A percentile compares a stretch with the other conserved stretches of the same genome.
phyloP scores from a whole-genome alignment of 2,797 vertebrate species.

The Urocyon cinereoargenteus region DNA sequence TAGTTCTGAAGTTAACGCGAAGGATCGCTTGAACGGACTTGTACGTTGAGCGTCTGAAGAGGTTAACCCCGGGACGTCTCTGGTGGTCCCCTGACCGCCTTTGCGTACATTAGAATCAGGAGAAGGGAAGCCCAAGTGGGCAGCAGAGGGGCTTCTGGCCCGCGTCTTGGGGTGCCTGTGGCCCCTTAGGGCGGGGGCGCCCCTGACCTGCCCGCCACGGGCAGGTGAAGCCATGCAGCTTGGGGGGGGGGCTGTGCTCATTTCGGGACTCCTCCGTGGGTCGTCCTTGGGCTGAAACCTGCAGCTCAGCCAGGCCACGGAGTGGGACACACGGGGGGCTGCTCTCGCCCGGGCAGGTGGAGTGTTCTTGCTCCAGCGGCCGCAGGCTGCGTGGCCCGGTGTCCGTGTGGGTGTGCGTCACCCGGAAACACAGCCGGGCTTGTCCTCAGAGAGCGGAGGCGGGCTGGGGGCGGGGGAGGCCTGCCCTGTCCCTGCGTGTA shows the following conservation, averaged over 20 bases:
- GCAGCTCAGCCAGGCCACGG: background rate
- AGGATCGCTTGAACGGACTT: background rate
- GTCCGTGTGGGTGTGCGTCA: rapidly evolving
- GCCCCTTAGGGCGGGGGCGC: background rate
- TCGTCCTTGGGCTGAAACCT: background rate
- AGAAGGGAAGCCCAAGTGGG: rapidly evolving
- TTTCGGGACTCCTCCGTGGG: background rate
- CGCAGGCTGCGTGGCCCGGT: rapidly evolving
- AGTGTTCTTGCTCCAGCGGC: rapidly evolving
- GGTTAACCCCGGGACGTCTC: background rate
- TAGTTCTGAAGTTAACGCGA: background rate
- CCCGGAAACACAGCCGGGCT: background rate
- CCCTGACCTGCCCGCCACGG: rapidly evolving
- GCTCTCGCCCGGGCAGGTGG: rapidly evolving
- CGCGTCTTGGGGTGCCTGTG: no score
- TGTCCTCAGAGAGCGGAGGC: background rate
- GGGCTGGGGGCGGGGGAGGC: rapidly evolving
- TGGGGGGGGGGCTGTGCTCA: rapidly evolving
- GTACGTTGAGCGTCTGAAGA: background rate
- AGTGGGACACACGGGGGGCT: background rate
- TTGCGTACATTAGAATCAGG: background rate
- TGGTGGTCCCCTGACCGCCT: rapidly evolving
- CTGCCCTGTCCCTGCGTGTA: background rate
- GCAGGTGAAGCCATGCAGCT: background rate
- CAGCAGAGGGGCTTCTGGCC: rapidly evolving